phyloP scores from a whole-genome alignment of 2,797 vertebrate genomes.

The Notolepis coatsorum region DNA sequence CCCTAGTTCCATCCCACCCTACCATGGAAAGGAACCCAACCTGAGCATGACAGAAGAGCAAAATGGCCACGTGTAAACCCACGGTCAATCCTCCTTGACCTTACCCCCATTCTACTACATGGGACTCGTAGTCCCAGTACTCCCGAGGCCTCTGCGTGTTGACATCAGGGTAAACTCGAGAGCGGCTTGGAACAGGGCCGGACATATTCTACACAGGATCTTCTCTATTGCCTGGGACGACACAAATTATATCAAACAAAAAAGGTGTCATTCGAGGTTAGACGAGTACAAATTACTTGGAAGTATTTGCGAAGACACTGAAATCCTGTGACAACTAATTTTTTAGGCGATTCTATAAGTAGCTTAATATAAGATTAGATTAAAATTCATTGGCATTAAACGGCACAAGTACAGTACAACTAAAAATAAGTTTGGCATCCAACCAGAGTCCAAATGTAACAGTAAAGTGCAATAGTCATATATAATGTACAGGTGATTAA shows the following conservation, averaged over 20 bases:
- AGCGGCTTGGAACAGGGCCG: constrained; percentile 89
- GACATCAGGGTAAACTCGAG: constrained; percentile 91
- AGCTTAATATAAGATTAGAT: not conserved
- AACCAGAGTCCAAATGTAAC: no score
- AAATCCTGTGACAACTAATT: not conserved
- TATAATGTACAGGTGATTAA: no score
- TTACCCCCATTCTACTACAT: constrained; percentile 92
- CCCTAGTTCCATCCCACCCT: not conserved
- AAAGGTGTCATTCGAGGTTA: not conserved
- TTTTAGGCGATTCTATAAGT: not conserved
- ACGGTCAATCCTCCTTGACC: constrained; percentile 1
- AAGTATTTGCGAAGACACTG: not conserved
- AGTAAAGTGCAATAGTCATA: no score
- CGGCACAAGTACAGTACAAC: no score
- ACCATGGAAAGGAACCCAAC: not conserved
- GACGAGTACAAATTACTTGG: not conserved
- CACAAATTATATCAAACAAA: not conserved
- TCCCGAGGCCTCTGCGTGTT: constrained; percentile 92
- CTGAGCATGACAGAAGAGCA: no score
- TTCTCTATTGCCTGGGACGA: constrained; percentile 76
- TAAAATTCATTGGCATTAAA: no score
- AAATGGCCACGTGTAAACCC: no score
- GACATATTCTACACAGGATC: constrained; percentile 85
- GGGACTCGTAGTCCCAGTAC: constrained; percentile 92
- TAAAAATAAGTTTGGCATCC: no score